Percentiles rank a stretch among this genome's conserved stretches.
Conservation (phyloP, 2,797 vertebrate species). For the Champsocephalus esox region DNA sequence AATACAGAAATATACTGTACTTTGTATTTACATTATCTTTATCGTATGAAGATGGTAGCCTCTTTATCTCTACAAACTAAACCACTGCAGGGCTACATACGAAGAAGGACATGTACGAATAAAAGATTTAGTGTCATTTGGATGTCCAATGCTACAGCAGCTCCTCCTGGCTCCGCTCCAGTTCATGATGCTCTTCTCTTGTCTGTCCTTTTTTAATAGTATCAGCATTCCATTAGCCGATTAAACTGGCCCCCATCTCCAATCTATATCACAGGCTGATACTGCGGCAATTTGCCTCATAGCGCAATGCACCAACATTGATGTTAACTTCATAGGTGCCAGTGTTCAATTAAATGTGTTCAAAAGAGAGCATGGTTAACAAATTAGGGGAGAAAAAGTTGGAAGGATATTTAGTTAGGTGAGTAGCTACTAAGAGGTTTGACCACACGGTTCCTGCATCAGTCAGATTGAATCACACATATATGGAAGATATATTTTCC, state of each 20-base stretch:
- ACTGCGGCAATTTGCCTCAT: constrained; percentile 24
- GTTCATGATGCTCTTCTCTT: constrained; percentile 15
- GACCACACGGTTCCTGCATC: constrained; percentile 9
- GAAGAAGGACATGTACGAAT: neutral
- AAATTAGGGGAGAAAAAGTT: neutral
- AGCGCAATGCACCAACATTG: constrained; percentile 54
- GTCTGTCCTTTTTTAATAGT: constrained; percentile 45
- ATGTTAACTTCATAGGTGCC: neutral
- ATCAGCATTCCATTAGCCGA: constrained; percentile 75
- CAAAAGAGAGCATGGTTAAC: neutral
- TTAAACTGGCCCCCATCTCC: constrained; percentile 56
- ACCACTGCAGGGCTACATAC: neutral
- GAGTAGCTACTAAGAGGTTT: constrained; percentile 6
- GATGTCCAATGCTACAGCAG: neutral
- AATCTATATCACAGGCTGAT: constrained; percentile 35
- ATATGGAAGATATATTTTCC: constrained; percentile 13
- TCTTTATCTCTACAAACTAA: neutral
- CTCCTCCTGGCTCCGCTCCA: constrained; percentile 43
- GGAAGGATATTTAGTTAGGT: neutral
- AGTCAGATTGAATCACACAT: constrained; percentile 27
- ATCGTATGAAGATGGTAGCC: neutral
- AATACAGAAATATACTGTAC: neutral
- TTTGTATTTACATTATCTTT: neutral
- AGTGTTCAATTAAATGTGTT: neutral
- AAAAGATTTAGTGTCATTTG: neutral